Conservation (phyloP, 2,888 invertebrate species). For the Brachypterus glaber region DNA sequence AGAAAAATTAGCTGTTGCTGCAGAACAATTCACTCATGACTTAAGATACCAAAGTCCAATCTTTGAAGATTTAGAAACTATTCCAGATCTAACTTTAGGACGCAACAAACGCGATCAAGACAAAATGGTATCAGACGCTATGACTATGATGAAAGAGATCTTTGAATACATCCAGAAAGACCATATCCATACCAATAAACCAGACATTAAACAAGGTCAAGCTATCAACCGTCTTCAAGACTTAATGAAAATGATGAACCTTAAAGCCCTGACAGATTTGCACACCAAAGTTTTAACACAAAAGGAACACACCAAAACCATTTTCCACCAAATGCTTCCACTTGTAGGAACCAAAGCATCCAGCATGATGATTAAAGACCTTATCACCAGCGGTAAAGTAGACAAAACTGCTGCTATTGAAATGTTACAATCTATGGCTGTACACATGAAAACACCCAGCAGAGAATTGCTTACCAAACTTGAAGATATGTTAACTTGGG, state of each 20-base stretch:
- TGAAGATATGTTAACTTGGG: slow-evolving; percentile 31
- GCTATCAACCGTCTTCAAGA: slow-evolving; percentile 33
- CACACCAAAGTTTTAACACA: slow-evolving; percentile 20
- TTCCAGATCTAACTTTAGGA: slow-evolving; percentile 34
- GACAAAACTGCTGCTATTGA: slow-evolving; percentile 29
- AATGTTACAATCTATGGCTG: slow-evolving; percentile 39
- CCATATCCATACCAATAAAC: slow-evolving; percentile 31
- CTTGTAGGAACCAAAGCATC: slow-evolving; percentile 41
- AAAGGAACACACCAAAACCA: slow-evolving; percentile 20
- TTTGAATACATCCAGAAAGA: slow-evolving; percentile 33
- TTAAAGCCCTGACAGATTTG: slow-evolving; percentile 30
- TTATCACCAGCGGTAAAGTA: slow-evolving; percentile 34
- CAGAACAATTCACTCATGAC: slow-evolving; percentile 20
- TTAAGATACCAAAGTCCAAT: slow-evolving; percentile 30
- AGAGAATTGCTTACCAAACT: slow-evolving; percentile 35
- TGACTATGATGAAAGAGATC: slow-evolving; percentile 29
- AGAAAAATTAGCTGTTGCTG: slow-evolving; percentile 7
- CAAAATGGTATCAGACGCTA: slow-evolving; percentile 24
- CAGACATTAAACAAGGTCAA: slow-evolving; percentile 33
- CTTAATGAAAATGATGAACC: slow-evolving; percentile 32
- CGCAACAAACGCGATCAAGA: slow-evolving; percentile 30
- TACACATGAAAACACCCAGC: slow-evolving; percentile 37
- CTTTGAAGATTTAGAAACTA: slow-evolving; percentile 9
- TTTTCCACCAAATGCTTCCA: slow-evolving; percentile 42
- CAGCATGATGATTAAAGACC: slow-evolving; percentile 35